Evolutionary conservation across 2,113 vertebrate genomes (phyloP).

Genomic region (Odobenus rosmarus): DNA sequence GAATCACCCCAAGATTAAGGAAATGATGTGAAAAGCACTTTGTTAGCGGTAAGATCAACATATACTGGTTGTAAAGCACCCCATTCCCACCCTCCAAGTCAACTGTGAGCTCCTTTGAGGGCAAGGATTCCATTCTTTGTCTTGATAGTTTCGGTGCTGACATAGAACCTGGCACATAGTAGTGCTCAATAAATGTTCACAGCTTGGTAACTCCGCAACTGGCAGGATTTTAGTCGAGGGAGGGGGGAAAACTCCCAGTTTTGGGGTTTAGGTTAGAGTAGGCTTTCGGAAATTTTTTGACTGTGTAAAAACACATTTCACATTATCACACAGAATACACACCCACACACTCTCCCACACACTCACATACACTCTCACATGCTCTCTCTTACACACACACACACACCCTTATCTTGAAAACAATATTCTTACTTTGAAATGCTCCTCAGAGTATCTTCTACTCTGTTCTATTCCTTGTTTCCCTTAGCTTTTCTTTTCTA

Average conservation of each 20-base stretch:
- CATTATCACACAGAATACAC: background rate
- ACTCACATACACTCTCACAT: too few species aligned
- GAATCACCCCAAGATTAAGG: background rate
- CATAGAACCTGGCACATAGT: background rate
- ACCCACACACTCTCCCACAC: accelerated
- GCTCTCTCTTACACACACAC: background rate
- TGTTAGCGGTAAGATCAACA: background rate
- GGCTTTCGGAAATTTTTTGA: background rate
- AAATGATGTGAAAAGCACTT: background rate
- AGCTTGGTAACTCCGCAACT: background rate
- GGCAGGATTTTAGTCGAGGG: background rate
- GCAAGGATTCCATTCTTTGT: background rate
- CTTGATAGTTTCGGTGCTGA: background rate
- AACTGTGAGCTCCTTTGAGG: background rate
- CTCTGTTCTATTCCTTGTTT: background rate
- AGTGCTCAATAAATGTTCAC: background rate
- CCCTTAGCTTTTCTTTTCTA: background rate
- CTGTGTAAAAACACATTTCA: background rate
- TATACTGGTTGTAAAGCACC: background rate
- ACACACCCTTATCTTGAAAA: background rate
- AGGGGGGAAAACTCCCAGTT: background rate
- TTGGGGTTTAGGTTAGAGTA: background rate
- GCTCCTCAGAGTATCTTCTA: background rate
- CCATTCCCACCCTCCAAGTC: background rate
- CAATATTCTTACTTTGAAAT: background rate